Percentiles rank a stretch among this genome's conserved stretches.
Conservation (phyloP, 2,888 invertebrate genomes). For the Dasysyrphus tricinctus region DNA sequence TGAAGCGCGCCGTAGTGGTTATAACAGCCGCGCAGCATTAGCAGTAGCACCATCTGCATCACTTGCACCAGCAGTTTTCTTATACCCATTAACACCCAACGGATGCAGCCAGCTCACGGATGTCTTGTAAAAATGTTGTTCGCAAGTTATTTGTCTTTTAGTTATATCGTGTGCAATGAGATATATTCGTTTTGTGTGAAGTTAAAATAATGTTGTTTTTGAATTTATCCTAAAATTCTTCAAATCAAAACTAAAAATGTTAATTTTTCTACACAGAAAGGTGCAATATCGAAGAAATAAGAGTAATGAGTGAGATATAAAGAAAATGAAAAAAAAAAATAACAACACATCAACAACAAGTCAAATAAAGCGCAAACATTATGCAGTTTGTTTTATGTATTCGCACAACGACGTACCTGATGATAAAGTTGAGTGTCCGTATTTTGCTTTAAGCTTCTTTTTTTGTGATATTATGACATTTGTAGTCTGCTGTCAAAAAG, state of each 20-base stretch:
- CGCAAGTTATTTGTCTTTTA: neutral
- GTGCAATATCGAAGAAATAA: conserved; percentile 1
- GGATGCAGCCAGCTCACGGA: neutral
- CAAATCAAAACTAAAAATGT: neutral
- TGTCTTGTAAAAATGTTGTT: neutral
- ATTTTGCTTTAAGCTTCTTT: neutral
- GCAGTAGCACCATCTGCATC: conserved; percentile 3
- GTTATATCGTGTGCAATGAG: neutral
- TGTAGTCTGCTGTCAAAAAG: neutral
- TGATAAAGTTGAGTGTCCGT: conserved; percentile 1
- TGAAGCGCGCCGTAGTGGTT: conserved; percentile 13
- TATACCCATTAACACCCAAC: conserved; percentile 2
- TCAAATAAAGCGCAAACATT: neutral
- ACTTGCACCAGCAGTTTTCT: conserved; percentile 9
- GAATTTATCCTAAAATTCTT: neutral
- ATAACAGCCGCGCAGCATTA: conserved; percentile 2
- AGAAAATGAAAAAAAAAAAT: neutral
- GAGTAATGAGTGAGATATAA: neutral
- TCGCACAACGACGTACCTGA: neutral
- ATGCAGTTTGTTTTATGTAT: neutral
- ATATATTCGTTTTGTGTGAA: neutral
- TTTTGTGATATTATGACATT: conserved; percentile 5
- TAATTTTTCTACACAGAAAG: conserved; percentile 8
- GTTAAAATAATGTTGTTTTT: neutral
- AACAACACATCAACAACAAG: neutral